Percentiles rank a stretch among this genome's conserved stretches.
phyloP scores from a whole-genome alignment of 2,113 vertebrate species.

The Chiloscyllium plagiosum region DNA sequence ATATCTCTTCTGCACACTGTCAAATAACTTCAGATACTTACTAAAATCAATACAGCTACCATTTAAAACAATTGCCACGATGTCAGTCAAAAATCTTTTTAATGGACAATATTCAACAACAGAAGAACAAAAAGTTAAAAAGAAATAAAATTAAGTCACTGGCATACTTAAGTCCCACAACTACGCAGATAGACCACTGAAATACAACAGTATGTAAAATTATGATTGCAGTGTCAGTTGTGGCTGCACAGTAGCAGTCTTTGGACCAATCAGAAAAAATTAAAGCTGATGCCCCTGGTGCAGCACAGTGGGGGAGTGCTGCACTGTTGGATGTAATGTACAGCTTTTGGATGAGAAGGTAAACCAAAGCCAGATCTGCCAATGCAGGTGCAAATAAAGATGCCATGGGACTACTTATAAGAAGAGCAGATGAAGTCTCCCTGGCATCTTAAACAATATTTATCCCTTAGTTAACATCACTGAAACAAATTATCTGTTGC shows the following conservation, averaged over 20 bases:
- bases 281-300: background rate
- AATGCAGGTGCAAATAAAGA: background rate
- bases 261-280: background rate
- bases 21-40: background rate
- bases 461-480: too few relatives aligned
- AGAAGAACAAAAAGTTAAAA: background rate
- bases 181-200: background rate
- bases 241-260: background rate
- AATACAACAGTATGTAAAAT: background rate
- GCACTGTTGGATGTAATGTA: background rate
- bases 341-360: background rate
- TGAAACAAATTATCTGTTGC: background rate
- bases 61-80: background rate
- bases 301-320: background rate
- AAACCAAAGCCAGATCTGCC: background rate
- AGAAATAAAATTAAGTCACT: background rate
- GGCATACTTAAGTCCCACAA: background rate
- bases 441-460: background rate
- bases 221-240: background rate
- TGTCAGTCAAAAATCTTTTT: background rate
- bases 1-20: background rate
- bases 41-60: background rate
- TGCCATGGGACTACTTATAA: background rate
- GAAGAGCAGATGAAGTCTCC: background rate
- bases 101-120: background rate